Evolutionary conservation across 2,113 vertebrate species (phyloP), one percentile per base, ranked within the genome.

Genomic region (Sturnus vulgaris): DNA sequence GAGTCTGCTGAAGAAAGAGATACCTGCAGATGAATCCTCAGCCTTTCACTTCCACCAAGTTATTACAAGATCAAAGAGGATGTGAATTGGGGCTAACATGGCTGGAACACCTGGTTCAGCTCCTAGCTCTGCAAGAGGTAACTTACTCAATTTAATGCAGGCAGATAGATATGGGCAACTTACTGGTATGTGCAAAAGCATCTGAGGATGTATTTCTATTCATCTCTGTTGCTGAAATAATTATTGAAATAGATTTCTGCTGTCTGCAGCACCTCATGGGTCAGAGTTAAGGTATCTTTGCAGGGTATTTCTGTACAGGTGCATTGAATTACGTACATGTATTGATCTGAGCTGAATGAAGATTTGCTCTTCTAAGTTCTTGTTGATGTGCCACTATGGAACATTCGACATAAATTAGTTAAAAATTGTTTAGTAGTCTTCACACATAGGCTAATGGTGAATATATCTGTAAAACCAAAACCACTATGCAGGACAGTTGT

Each of bases 301-400:
- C 37, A 88, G 76, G 52, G 18, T 93, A 88, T 88, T 95, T 88
- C 82, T 81, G 86, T 64, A 64, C 40, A 73, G 60, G 44, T 95
- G 60, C 81, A 86, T 92, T 95, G 93, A 97, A 95, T 96, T 94
- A 86, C 56, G 37, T 80, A 92, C 82, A 30, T 25, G 37, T 60
- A 88, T 93, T 93, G 92, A 88, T 94, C 88, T 95, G 85, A 96
- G 85, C 71, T 93, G 95, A 94, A 96, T 88, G 79, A 93, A 95
- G 85, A 95, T 95, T 93, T 93, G 93, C 91, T 92, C 70, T 69
- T 91, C 70, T 84, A 89, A 91, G 65, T 89, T 89, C 81, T 60
- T 91, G 81, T 83, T 92, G 88, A 91, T 90, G 52, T 73, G 69
- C 47, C 0, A 2, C 88, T 68, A 55, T 61, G 86, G 81, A 91